A percentile compares a stretch with the other conserved stretches of the same genome.
phyloP scores from a whole-genome alignment of 2,113 vertebrate species.

The Pedetes capensis region DNA sequence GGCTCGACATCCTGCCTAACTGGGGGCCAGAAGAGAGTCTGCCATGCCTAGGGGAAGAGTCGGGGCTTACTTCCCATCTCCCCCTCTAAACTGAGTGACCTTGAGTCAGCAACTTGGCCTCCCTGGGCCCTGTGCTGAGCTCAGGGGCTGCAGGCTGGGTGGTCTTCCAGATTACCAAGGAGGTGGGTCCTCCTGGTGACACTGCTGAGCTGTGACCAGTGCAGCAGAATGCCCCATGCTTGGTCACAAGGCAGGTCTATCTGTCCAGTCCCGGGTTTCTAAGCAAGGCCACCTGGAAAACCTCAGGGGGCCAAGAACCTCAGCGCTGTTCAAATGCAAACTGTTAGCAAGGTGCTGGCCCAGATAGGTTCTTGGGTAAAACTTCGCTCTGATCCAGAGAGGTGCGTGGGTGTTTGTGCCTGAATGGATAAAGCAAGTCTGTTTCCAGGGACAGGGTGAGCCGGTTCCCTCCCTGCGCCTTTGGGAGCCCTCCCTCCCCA shows the following conservation, averaged over 20 bases:
- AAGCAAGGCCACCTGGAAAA: neutral
- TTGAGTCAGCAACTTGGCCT: neutral
- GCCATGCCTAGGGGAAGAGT: neutral
- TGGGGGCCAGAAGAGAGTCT: neutral
- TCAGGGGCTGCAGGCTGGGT: neutral
- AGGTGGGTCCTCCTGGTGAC: neutral
- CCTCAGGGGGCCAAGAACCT: neutral
- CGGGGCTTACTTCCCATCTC: neutral
- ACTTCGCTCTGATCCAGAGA: neutral
- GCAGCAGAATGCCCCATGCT: neutral
- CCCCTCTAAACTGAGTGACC: neutral
- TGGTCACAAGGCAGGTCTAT: neutral
- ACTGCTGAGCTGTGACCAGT: too few species aligned
- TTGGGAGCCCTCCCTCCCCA: neutral
- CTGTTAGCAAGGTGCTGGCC: neutral
- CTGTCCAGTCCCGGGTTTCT: neutral
- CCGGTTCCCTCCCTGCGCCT: neutral
- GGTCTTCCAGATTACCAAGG: neutral
- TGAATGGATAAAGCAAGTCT: neutral
- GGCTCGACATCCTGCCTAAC: neutral
- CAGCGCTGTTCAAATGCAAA: neutral
- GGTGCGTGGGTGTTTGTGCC: neutral
- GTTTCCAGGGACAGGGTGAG: neutral
- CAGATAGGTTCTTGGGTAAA: neutral
- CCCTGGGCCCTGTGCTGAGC: neutral